Evolutionary conservation across 2,797 vertebrate species (phyloP).

Genomic region (Spea hammondii): DNA sequence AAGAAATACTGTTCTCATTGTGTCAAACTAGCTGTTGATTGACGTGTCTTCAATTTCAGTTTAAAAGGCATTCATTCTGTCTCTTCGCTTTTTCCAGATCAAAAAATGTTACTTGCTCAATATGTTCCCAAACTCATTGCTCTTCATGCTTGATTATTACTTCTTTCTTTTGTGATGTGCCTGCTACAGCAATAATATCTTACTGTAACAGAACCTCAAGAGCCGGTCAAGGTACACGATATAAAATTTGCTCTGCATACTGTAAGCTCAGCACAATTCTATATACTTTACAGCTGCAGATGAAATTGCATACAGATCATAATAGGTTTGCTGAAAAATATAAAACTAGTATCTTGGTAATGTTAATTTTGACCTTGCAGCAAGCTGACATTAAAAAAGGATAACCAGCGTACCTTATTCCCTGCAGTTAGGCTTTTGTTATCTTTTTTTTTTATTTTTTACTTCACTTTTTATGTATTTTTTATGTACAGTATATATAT

Average conservation of each 20-base stretch:
- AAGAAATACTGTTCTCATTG: conserved; percentile 17
- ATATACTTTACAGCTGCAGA: conserved; percentile 38
- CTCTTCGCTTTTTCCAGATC: conserved; percentile 1
- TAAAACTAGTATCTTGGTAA: conserved; percentile 33
- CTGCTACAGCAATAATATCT: conserved; percentile 33
- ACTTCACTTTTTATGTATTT: not conserved
- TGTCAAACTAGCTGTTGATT: conserved; percentile 21
- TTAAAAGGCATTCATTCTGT: conserved; percentile 29
- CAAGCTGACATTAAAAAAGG: conserved; percentile 27
- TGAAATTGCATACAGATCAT: conserved; percentile 44
- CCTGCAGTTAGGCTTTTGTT: not conserved
- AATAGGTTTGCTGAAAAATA: conserved; percentile 45
- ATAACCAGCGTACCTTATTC: conserved; percentile 8
- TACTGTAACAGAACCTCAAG: conserved; percentile 37
- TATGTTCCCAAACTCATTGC: conserved; percentile 32
- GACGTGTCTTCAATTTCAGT: conserved; percentile 31
- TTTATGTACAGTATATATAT: not conserved
- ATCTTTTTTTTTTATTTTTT: too few species aligned
- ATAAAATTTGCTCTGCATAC: conserved; percentile 38
- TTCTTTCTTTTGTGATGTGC: conserved; percentile 28
- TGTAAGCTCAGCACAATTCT: conserved; percentile 47
- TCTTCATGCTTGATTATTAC: conserved; percentile 32
- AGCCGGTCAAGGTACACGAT: conserved; percentile 31
- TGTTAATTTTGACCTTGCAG: conserved; percentile 45
- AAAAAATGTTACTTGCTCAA: conserved; percentile 36